Percentiles rank a stretch among this genome's conserved stretches.
Evolutionary conservation across 2,888 invertebrate genomes (phyloP).

Genomic region (Imbricaverruca yamaguchii): DNA sequence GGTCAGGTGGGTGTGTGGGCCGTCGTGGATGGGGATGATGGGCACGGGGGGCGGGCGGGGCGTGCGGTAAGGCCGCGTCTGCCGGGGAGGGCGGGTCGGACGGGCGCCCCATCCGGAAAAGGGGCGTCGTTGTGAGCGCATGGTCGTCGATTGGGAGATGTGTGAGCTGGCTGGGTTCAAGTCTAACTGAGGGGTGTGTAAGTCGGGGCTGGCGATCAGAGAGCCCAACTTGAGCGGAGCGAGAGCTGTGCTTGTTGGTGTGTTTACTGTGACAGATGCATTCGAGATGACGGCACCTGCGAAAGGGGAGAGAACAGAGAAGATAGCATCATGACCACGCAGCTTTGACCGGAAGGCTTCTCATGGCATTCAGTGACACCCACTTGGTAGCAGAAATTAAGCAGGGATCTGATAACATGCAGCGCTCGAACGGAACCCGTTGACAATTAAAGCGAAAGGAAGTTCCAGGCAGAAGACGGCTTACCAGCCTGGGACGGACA

Average conservation of each 20-base stretch:
- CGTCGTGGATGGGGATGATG: constrained; percentile 11
- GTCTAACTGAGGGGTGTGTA: not conserved
- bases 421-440: too few species aligned
- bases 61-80: constrained; percentile 1
- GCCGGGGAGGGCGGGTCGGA: constrained; percentile 13
- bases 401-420: too few species aligned
- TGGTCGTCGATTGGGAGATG: not conserved
- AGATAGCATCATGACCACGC: not conserved
- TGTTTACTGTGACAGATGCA: not conserved
- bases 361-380: too few species aligned
- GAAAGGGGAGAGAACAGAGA: not conserved
- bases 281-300: constrained; percentile 5
- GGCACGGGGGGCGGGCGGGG: not conserved
- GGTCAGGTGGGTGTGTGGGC: not conserved
- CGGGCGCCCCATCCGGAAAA: not conserved
- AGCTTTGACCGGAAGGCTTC: too few species aligned
- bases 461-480: too few species aligned
- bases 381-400: too few species aligned
- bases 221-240: not conserved
- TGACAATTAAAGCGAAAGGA: too few species aligned
- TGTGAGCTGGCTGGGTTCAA: not conserved
- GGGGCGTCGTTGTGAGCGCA: not conserved
- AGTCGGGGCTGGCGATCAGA: not conserved
- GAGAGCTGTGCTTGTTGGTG: not conserved
- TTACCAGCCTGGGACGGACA: not conserved